Conservation (phyloP, 1,140 invertebrate genomes). For the Caenorhabditis briggsae region DNA sequence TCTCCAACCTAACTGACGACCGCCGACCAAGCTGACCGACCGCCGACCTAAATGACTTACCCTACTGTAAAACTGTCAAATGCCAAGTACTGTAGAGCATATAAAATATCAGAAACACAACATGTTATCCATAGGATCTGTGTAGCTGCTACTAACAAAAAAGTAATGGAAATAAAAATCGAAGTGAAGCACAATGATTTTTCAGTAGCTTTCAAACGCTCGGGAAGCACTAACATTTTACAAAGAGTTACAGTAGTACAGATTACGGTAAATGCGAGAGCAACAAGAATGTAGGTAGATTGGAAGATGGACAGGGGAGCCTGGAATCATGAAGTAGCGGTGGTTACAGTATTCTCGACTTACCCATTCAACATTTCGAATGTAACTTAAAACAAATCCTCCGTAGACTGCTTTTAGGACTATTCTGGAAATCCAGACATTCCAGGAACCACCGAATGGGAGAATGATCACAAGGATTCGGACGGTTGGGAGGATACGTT, state of each 20-base stretch:
- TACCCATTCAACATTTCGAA: background rate
- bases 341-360: background rate
- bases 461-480: background rate
- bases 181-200: background rate
- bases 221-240: background rate
- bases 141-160: background rate
- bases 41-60: background rate
- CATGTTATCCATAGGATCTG: background rate
- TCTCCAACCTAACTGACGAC: too few relatives aligned
- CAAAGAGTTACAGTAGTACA: background rate
- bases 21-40: too few relatives aligned
- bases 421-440: background rate
- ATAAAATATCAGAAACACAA: background rate
- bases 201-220: background rate
- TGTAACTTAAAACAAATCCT: background rate
- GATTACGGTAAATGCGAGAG: background rate
- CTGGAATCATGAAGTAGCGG: background rate
- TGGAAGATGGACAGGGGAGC: background rate
- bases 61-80: background rate
- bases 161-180: background rate
- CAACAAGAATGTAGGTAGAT: background rate
- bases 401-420: background rate
- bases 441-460: background rate
- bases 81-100: background rate
- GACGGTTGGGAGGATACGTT: background rate